Conservation (phyloP, 2,113 vertebrate species). For the Colistium nudipinnis region DNA sequence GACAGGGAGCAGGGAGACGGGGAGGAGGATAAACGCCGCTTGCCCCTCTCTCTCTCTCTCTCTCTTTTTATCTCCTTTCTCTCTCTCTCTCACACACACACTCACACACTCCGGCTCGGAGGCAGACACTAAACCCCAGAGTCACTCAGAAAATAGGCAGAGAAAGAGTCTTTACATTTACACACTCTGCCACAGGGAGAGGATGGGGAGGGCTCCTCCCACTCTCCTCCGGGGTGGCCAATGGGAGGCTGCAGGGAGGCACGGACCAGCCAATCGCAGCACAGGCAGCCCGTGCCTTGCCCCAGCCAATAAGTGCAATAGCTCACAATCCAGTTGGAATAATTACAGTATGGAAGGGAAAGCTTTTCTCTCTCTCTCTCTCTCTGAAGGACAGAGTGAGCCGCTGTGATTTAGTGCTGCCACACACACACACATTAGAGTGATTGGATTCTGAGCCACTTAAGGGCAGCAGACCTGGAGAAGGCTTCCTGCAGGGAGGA, state of each 20-base stretch:
- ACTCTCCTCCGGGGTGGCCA: constrained; percentile 75
- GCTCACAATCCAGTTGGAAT: constrained; percentile 82
- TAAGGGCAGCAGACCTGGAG: constrained; percentile 70
- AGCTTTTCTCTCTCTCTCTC: constrained; percentile 32
- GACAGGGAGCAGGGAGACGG: constrained; percentile 83
- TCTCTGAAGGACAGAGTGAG: constrained; percentile 75
- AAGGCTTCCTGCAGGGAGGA: not conserved
- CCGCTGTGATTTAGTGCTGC: constrained; percentile 78
- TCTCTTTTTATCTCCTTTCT: constrained; percentile 68
- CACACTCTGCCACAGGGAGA: constrained; percentile 76
- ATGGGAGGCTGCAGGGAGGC: constrained; percentile 59
- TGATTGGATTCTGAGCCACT: constrained; percentile 78
- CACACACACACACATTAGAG: constrained; percentile 76
- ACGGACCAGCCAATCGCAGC: constrained; percentile 61
- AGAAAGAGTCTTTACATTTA: constrained; percentile 80
- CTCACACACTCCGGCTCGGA: constrained; percentile 69
- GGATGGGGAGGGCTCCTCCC: constrained; percentile 76
- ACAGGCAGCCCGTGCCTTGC: constrained; percentile 62
- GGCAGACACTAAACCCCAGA: constrained; percentile 80
- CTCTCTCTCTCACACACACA: constrained; percentile 57
- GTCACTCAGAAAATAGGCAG: constrained; percentile 80
- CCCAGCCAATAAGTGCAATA: constrained; percentile 79
- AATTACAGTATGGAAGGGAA: constrained; percentile 72
- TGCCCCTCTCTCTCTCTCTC: constrained; percentile 76
- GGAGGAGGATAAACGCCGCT: constrained; percentile 78